Conservation (phyloP, 2,113 vertebrate genomes). For the Acanthochromis polyacanthus region DNA sequence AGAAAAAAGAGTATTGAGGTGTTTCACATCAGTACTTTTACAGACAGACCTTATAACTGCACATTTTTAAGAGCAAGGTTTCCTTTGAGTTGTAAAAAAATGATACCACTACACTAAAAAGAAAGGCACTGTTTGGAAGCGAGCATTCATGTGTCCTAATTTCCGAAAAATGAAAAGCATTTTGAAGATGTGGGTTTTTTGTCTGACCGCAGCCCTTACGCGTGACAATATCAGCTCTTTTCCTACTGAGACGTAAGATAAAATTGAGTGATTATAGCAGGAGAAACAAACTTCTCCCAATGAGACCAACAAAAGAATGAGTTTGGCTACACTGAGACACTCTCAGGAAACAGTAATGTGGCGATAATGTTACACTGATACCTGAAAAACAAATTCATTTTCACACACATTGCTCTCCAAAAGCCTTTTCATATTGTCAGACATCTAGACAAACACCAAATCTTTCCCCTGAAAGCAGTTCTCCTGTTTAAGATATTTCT, state of each 20-base stretch:
- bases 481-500: conserved; percentile 42
- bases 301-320: conserved; percentile 12
- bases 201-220: background rate
- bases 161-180: background rate
- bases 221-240: background rate
- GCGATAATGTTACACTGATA: conserved; percentile 35
- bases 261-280: conserved; percentile 35
- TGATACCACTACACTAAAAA: background rate
- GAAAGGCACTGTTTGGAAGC: background rate
- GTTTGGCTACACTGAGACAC: conserved; percentile 2
- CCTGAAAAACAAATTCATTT: conserved; percentile 50
- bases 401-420: conserved; percentile 9
- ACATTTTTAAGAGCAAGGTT: background rate
- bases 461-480: conserved; percentile 20
- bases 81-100: background rate
- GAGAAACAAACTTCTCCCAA: conserved; percentile 30
- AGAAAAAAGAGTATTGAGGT: too few relatives aligned
- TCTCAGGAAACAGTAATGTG: conserved; percentile 42
- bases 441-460: conserved; percentile 43
- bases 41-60: too few relatives aligned
- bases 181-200: background rate
- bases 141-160: conserved; percentile 8
- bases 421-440: conserved; percentile 49
- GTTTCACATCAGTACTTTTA: too few relatives aligned
- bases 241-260: background rate